phyloP scores from a whole-genome alignment of 2,888 invertebrate genomes.

The Schizaphis graminum region DNA sequence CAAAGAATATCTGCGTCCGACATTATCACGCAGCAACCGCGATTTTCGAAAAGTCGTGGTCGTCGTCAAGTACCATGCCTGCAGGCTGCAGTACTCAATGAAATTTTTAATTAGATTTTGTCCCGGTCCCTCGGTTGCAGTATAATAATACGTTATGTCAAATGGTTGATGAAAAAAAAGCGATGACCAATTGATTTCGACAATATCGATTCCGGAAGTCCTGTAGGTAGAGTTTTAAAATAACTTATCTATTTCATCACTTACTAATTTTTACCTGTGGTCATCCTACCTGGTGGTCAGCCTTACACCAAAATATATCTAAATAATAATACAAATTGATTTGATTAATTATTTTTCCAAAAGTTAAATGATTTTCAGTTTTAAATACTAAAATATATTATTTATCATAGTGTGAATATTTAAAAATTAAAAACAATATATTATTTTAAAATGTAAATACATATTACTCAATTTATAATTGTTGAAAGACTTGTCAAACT shows the following conservation, averaged over 20 bases:
- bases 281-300: background rate
- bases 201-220: background rate
- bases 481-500: background rate
- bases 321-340: background rate
- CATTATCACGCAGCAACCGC: background rate
- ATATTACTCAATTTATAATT: background rate
- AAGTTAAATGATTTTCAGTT: background rate
- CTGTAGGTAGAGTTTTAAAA: background rate
- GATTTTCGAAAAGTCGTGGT: conserved; percentile 30
- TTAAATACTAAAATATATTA: background rate
- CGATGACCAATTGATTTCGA: background rate
- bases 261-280: background rate
- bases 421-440: background rate
- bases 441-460: background rate
- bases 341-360: background rate
- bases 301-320: background rate
- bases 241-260: background rate
- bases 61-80: background rate
- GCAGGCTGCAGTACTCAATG: background rate
- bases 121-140: background rate
- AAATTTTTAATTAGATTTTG: conserved; percentile 52
- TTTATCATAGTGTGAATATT: background rate
- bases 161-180: background rate
- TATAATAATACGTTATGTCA: background rate
- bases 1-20: background rate